Evolutionary conservation across 2,797 vertebrate genomes (phyloP).

Genomic region (Macroramphosus scolopax): DNA sequence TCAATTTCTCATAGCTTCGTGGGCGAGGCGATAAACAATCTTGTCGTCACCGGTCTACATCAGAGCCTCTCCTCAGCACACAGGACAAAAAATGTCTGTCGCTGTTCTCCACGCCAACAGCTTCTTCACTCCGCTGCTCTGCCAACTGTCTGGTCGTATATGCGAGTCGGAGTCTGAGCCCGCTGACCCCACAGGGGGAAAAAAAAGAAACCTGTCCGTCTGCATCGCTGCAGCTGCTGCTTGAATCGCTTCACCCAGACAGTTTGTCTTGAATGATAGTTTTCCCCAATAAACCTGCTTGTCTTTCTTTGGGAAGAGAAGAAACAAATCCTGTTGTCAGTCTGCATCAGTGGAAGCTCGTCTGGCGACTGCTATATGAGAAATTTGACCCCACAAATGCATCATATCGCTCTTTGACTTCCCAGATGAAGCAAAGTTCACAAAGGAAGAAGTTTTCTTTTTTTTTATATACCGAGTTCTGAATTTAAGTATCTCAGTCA

Average conservation of each 20-base stretch:
- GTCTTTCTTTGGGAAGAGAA: no score
- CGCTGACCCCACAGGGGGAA: conserved; percentile 5
- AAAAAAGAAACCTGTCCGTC: neutral
- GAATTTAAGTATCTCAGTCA: conserved; percentile 8
- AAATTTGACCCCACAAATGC: neutral
- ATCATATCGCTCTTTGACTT: conserved; percentile 3
- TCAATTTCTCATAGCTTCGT: conserved; percentile 24
- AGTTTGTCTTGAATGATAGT: conserved; percentile 8
- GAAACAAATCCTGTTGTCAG: no score
- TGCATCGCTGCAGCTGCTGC: no score
- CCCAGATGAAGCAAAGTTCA: conserved; percentile 10
- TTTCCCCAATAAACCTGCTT: no score
- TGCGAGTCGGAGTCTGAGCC: conserved; percentile 20
- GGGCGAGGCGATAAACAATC: conserved; percentile 32
- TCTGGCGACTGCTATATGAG: no score
- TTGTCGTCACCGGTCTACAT: conserved; percentile 37
- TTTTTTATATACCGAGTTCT: conserved; percentile 1
- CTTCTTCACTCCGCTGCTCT: conserved; percentile 24
- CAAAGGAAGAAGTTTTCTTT: conserved; percentile 4
- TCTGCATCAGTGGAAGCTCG: no score
- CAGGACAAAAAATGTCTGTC: conserved; percentile 10
- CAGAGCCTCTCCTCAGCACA: conserved; percentile 16
- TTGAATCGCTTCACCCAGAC: conserved; percentile 5
- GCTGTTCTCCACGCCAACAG: conserved; percentile 11
- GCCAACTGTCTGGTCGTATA: conserved; percentile 25